Evolutionary conservation across 2,113 vertebrate genomes (phyloP).

Genomic region (Cottus gobio): DNA sequence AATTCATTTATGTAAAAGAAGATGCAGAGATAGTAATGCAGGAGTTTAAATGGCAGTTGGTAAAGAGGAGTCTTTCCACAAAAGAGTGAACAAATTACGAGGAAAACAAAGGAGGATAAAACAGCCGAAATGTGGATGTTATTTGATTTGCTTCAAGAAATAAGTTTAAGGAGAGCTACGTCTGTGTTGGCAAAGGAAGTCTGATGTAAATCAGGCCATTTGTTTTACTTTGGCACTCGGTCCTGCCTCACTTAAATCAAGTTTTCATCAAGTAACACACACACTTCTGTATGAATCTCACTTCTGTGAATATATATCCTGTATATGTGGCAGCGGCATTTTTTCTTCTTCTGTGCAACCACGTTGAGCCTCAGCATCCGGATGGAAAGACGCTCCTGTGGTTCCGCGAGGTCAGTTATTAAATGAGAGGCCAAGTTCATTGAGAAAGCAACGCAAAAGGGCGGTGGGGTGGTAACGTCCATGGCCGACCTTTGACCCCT

Average conservation of each 20-base stretch:
- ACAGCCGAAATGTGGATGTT: neutral
- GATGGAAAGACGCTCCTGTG: neutral
- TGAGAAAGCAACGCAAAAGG: constrained; percentile 9
- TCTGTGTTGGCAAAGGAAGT: constrained; percentile 11
- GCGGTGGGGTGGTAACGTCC: neutral
- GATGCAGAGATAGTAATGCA: constrained; percentile 19
- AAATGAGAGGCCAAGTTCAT: constrained; percentile 50
- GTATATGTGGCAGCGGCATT: neutral
- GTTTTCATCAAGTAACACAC: too few relatives aligned
- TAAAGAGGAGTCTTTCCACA: neutral
- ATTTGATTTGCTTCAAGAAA: neutral
- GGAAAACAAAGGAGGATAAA: neutral
- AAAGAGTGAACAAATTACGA: neutral
- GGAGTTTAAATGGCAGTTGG: constrained; percentile 36
- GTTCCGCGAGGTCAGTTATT: constrained; percentile 8
- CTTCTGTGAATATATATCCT: neutral
- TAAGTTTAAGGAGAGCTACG: neutral
- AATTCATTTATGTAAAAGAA: constrained; percentile 24
- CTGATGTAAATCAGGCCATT: constrained; percentile 3
- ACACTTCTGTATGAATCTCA: neutral
- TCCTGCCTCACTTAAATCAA: too few relatives aligned
- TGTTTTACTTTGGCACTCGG: neutral
- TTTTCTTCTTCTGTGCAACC: neutral
- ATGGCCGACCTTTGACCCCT: constrained; percentile 39
- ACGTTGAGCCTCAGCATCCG: neutral